Evolutionary conservation across 1,140 invertebrate genomes (phyloP).

Genomic region (Papilio aristodemus): DNA sequence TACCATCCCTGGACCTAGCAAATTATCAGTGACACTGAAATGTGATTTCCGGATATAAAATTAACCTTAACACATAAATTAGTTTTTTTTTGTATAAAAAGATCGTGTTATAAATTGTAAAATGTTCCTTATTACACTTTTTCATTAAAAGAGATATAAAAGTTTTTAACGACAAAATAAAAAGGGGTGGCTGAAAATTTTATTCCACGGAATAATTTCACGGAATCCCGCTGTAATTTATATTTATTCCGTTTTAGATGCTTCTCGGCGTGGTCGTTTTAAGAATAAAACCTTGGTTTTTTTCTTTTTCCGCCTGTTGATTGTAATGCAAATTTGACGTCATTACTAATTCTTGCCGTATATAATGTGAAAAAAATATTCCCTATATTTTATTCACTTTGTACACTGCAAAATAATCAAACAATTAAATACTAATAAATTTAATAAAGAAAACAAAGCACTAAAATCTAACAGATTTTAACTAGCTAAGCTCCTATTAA

Average conservation of each 20-base stretch:
- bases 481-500: too few species aligned
- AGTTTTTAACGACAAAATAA: background rate
- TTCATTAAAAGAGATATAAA: background rate
- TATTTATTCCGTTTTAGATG: constrained; percentile 16
- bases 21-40: too few species aligned
- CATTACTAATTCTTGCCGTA: background rate
- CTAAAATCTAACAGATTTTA: too few species aligned
- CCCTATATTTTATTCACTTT: too few species aligned
- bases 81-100: background rate
- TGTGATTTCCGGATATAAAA: too few species aligned
- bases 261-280: background rate
- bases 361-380: background rate
- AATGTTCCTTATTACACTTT: background rate
- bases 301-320: constrained; percentile 9
- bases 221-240: constrained; percentile 8
- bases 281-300: constrained; percentile 4
- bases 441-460: too few species aligned
- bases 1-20: too few species aligned
- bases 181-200: constrained; percentile 14
- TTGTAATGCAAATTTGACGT: constrained; percentile 10
- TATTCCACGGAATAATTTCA: background rate
- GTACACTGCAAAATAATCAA: too few species aligned
- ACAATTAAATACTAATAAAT: too few species aligned
- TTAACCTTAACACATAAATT: too few species aligned
- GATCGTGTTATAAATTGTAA: background rate